Conservation (phyloP, 2,888 invertebrate species). For the Apotomis betuletana region DNA sequence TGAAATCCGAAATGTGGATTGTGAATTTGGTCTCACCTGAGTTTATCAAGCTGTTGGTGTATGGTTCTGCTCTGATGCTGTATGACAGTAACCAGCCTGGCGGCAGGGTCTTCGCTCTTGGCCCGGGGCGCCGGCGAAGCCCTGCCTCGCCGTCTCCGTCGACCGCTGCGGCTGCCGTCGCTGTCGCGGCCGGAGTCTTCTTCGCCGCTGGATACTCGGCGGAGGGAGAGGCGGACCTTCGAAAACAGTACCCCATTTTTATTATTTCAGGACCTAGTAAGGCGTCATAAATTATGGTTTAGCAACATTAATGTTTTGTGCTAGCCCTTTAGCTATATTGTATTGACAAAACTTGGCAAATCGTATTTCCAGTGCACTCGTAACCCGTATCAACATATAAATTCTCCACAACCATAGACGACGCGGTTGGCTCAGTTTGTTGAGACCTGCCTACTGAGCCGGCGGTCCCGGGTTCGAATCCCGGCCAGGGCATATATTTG, state of each 20-base stretch:
- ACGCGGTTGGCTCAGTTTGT: too few relatives aligned
- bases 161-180: conserved; percentile 68
- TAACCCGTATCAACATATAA: too few relatives aligned
- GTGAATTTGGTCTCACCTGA: background rate
- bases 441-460: too few relatives aligned
- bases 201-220: conserved; percentile 77
- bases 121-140: conserved; percentile 68
- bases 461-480: too few relatives aligned
- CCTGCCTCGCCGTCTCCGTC: conserved; percentile 63
- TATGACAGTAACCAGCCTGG: conserved; percentile 75
- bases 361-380: too few relatives aligned
- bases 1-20: too few relatives aligned
- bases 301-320: too few relatives aligned
- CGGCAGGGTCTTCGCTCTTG: conserved; percentile 71
- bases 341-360: too few relatives aligned
- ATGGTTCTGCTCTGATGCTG: conserved; percentile 78
- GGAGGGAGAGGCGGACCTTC: conserved; percentile 76
- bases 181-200: conserved; percentile 80
- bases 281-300: too few relatives aligned
- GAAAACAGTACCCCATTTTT: background rate
- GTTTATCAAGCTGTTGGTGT: conserved; percentile 64
- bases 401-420: too few relatives aligned
- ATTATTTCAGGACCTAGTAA: background rate
- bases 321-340: too few relatives aligned
- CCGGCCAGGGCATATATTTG: too few relatives aligned